Percentiles rank a stretch among this genome's conserved stretches.
Evolutionary conservation across 2,113 vertebrate species (phyloP).

Genomic region (Mola mola): DNA sequence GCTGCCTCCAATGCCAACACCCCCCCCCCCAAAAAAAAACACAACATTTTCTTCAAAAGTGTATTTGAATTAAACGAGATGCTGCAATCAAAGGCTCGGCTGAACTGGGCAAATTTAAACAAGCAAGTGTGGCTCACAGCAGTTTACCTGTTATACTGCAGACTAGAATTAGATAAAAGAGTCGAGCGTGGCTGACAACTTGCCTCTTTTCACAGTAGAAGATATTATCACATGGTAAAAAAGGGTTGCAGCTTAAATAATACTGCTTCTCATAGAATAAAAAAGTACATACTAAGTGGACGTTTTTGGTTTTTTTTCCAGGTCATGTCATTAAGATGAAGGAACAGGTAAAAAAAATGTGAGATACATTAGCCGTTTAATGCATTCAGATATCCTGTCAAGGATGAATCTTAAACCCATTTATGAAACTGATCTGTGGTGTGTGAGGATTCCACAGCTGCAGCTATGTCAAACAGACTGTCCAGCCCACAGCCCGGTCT

Average conservation of each 20-base stretch:
- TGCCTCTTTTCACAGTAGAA: conserved; percentile 62
- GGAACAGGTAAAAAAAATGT: conserved; percentile 8
- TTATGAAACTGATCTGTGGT: conserved; percentile 63
- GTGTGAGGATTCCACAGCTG: conserved; percentile 60
- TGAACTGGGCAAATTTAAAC: conserved; percentile 92
- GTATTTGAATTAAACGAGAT: conserved; percentile 96
- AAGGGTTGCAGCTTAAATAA: conserved; percentile 67
- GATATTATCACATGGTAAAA: conserved; percentile 76
- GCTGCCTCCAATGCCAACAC: conserved; percentile 37
- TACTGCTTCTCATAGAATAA: conserved; percentile 42
- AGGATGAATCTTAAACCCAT: conserved; percentile 51
- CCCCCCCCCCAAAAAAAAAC: conserved; percentile 38
- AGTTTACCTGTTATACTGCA: conserved; percentile 92
- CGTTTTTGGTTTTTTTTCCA: conserved; percentile 46
- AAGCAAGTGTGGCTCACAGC: conserved; percentile 91
- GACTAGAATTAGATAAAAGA: conserved; percentile 88
- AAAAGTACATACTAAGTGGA: conserved; percentile 41
- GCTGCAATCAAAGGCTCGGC: conserved; percentile 91
- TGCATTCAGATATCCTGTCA: conserved; percentile 56
- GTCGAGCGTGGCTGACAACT: conserved; percentile 52
- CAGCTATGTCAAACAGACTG: conserved; percentile 61
- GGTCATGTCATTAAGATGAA: conserved; percentile 52
- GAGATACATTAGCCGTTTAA: conserved; percentile 34
- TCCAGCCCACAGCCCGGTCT: conserved; percentile 64
- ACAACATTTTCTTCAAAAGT: conserved; percentile 89